Conservation (phyloP, 1,140 invertebrate species). For the Metaphire vulgaris region DNA sequence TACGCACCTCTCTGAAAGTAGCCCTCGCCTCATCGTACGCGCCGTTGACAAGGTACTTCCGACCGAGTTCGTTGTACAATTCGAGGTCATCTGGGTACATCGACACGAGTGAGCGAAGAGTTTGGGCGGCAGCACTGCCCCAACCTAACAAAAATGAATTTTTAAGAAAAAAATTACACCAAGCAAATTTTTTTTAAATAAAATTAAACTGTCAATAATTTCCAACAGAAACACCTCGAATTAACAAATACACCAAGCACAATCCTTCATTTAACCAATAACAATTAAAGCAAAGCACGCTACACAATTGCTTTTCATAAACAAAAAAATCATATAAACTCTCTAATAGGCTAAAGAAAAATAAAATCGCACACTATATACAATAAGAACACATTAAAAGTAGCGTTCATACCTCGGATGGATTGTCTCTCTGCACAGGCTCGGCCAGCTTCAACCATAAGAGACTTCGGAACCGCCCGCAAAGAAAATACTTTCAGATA, state of each 20-base stretch:
- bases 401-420: constrained; percentile 75
- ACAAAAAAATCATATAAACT: too few species aligned
- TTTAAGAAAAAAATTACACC: too few species aligned
- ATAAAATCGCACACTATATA: too few species aligned
- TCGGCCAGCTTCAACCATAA: constrained; percentile 59
- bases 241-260: too few species aligned
- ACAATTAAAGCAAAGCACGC: too few species aligned
- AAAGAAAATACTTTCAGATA: constrained; percentile 50
- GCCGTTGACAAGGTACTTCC: constrained; percentile 70
- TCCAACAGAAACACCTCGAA: too few species aligned
- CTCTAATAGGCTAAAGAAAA: too few species aligned
- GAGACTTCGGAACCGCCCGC: constrained; percentile 58
- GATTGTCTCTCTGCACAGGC: constrained; percentile 67
- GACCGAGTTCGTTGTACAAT: constrained; percentile 66
- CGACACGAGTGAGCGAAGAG: constrained; percentile 63
- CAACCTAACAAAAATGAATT: constrained; percentile 55
- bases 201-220: too few species aligned
- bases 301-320: too few species aligned
- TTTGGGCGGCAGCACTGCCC: constrained; percentile 59
- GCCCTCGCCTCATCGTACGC: constrained; percentile 62
- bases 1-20: constrained; percentile 59
- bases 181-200: constrained; percentile 2
- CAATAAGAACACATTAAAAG: too few species aligned
- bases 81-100: constrained; percentile 62
- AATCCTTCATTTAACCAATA: too few species aligned